A percentile compares a stretch with the other conserved stretches of the same genome.
Evolutionary conservation across 2,113 vertebrate species (phyloP).

Genomic region (Pterophyllum scalare): DNA sequence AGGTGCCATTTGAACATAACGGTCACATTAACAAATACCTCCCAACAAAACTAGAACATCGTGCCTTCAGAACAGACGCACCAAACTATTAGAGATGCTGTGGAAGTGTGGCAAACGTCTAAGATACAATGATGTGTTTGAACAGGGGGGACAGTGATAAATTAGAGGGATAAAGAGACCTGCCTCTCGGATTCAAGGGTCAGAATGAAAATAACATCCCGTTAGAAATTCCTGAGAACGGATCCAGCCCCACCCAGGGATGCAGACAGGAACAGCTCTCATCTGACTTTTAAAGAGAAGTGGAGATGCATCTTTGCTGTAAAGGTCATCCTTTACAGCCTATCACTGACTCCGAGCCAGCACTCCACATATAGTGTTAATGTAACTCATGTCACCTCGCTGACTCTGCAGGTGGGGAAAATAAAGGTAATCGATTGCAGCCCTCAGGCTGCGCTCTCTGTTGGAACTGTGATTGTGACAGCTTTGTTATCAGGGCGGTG

Average conservation of each 20-base stretch:
- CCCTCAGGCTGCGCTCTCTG: constrained; percentile 20
- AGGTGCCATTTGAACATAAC: background rate
- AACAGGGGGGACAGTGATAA: background rate
- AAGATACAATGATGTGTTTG: background rate
- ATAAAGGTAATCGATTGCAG: constrained; percentile 37
- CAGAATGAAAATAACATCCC: constrained; percentile 11
- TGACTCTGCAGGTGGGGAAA: background rate
- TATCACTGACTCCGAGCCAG: background rate
- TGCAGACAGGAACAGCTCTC: background rate
- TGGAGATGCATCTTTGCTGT: background rate
- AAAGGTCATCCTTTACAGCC: constrained; percentile 17
- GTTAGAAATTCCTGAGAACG: constrained; percentile 1
- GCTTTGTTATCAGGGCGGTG: constrained; percentile 52
- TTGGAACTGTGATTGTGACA: constrained; percentile 41
- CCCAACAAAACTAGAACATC: background rate
- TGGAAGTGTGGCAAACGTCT: background rate
- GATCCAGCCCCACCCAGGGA: background rate
- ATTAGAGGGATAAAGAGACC: background rate
- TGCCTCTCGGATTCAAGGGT: constrained; percentile 1
- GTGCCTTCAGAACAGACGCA: background rate
- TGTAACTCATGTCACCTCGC: constrained; percentile 5
- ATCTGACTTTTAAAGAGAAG: background rate
- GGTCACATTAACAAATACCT: background rate
- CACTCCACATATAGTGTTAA: constrained; percentile 9
- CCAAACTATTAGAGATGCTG: background rate